These are phyloP conservation scores for Drosophila orosa DNA, from an alignment of 1,140 invertebrate species.

Conservation along the genomic window DNA sequence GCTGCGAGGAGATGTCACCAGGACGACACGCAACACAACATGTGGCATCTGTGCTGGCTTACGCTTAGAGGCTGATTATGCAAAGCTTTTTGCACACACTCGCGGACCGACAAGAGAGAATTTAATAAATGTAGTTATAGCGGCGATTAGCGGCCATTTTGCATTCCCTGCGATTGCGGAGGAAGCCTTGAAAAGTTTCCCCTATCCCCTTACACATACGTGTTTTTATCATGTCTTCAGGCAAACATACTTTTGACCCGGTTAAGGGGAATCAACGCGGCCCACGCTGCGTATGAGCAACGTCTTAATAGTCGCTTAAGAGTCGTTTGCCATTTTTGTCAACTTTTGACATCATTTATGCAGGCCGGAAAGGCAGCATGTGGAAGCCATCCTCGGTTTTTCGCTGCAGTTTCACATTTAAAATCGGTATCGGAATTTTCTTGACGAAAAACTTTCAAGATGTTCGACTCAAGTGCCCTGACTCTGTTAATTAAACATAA, in stretches of 20 bases:
- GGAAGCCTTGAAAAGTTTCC: background rate
- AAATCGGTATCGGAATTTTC: conserved; percentile 12
- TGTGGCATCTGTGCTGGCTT: conserved; percentile 27
- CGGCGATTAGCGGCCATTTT: conserved; percentile 24
- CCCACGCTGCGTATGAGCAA: conserved; percentile 46
- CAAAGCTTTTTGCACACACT: conserved; percentile 22
- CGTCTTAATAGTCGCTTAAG: conserved; percentile 17
- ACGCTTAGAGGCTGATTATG: conserved; percentile 34
- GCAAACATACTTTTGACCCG: background rate
- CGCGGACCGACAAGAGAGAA: conserved; percentile 4
- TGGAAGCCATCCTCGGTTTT: conserved; percentile 20
- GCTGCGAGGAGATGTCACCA: conserved; percentile 69
- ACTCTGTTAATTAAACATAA: conserved; percentile 68
- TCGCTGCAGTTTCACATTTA: conserved; percentile 28
- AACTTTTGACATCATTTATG: conserved; percentile 67
- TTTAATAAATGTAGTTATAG: conserved; percentile 63
- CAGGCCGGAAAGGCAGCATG: conserved; percentile 64
- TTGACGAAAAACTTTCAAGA: conserved; percentile 13
- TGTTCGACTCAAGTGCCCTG: conserved; percentile 20
- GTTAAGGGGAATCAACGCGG: background rate
- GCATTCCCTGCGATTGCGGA: background rate
- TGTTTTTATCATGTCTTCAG: background rate
- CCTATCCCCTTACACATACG: too few relatives aligned
- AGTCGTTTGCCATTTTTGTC: conserved; percentile 25
- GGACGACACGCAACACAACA: conserved; percentile 41